These are phyloP conservation scores for Drosophila kanapiae DNA, from an alignment of 1,140 invertebrate species.

Conservation along the genomic window DNA sequence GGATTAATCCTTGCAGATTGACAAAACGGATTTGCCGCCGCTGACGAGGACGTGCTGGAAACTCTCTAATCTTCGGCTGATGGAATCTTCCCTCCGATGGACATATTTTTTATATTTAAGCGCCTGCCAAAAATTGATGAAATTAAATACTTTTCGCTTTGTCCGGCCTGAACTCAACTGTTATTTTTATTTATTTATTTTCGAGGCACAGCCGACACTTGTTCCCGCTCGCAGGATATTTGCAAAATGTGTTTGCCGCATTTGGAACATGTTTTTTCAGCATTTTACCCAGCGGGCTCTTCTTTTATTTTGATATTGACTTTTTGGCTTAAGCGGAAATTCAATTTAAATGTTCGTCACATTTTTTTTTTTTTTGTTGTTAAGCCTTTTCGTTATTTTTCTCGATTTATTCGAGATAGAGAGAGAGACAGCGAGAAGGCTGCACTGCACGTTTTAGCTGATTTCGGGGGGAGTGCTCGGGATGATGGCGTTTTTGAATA, in stretches of 20 bases:
- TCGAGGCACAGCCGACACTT: constrained; percentile 26
- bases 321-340: constrained; percentile 63
- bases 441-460: not conserved
- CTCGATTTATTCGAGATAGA: not conserved
- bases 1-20: constrained; percentile 19
- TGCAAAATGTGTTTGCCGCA: constrained; percentile 49
- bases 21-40: not conserved
- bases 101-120: constrained; percentile 54
- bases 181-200: constrained; percentile 36
- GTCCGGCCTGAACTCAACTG: constrained; percentile 40
- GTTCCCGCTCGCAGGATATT: constrained; percentile 13
- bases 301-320: constrained; percentile 32
- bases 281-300: constrained; percentile 8
- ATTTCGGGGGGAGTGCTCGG: too few species aligned
- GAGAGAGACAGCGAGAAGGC: not conserved
- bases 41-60: not conserved
- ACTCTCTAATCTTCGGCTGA: not conserved
- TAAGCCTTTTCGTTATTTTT: constrained; percentile 21
- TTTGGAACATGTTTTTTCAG: constrained; percentile 40
- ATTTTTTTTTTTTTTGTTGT: constrained; percentile 4
- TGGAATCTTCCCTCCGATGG: not conserved
- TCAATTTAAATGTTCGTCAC: constrained; percentile 58
- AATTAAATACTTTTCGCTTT: constrained; percentile 59
- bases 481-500: not conserved
- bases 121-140: constrained; percentile 56